Percentiles rank a stretch among this genome's conserved stretches.
These are phyloP conservation scores for Drosophila pseudoananassae DNA, from an alignment of 1,140 invertebrate genomes.

Conservation along the genomic window DNA sequence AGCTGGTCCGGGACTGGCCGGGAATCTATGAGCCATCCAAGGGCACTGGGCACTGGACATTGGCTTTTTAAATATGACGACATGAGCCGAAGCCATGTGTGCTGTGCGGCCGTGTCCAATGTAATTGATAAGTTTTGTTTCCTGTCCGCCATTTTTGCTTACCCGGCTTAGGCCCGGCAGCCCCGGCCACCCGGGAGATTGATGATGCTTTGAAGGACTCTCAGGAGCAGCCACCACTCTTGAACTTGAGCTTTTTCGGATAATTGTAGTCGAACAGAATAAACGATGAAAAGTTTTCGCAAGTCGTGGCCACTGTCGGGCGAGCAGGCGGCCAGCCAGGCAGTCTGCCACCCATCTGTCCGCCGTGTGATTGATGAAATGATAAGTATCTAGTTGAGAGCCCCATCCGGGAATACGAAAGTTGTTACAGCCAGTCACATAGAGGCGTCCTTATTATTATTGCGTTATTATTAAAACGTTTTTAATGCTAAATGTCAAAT, in stretches of 20 bases:
- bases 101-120: conserved; percentile 44
- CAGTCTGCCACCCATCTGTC: conserved; percentile 31
- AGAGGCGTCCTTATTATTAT: conserved; percentile 72
- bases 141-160: conserved; percentile 61
- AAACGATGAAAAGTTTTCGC: conserved; percentile 78
- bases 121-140: conserved; percentile 78
- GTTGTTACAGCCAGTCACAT: conserved; percentile 50
- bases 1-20: conserved; percentile 7
- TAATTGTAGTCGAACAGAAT: conserved; percentile 69
- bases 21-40: conserved; percentile 21
- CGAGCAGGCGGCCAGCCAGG: not conserved
- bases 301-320: conserved; percentile 2
- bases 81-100: conserved; percentile 32
- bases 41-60: conserved; percentile 26
- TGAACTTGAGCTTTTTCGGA: conserved; percentile 55
- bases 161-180: conserved; percentile 26
- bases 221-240: conserved; percentile 11
- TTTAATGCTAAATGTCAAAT: conserved; percentile 83
- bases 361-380: conserved; percentile 78
- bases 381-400: conserved; percentile 71
- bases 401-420: conserved; percentile 23
- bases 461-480: conserved; percentile 82
- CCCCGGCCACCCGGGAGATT: conserved; percentile 60
- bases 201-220: conserved; percentile 76
- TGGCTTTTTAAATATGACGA: conserved; percentile 80